Conservation (phyloP, 2,797 vertebrate species). For the Intellagama lesueurii region DNA sequence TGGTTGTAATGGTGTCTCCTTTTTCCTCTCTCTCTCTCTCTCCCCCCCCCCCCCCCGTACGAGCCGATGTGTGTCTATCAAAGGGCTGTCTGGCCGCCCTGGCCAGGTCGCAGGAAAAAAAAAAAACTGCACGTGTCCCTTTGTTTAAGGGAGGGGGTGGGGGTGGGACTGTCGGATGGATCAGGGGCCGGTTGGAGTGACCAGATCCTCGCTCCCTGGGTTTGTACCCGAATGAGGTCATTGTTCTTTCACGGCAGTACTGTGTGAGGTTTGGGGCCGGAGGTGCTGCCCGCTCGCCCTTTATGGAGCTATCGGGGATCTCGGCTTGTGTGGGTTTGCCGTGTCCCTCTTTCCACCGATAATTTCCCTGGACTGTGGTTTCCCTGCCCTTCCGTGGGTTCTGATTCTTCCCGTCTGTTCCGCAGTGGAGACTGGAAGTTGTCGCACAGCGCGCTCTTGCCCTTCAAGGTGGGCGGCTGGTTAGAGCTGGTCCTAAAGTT, state of each 20-base stretch:
- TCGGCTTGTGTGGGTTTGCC: too few species aligned
- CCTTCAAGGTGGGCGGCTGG: neutral
- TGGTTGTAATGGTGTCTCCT: neutral
- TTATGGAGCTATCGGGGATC: neutral
- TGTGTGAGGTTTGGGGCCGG: neutral
- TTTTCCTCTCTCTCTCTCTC: neutral
- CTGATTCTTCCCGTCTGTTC: neutral
- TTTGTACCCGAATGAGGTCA: neutral
- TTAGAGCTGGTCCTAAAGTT: neutral
- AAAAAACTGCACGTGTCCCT: constrained; percentile 22
- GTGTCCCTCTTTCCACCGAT: neutral
- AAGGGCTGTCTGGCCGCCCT: neutral
- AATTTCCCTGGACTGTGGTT: neutral
- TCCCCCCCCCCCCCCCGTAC: neutral
- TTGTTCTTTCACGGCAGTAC: fast-evolving
- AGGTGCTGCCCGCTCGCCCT: neutral
- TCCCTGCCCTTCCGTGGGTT: neutral
- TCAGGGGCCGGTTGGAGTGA: too few species aligned
- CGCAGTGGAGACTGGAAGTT: neutral
- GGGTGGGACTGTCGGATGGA: neutral
- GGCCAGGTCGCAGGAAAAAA: neutral
- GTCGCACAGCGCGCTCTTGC: neutral
- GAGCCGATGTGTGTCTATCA: too few species aligned
- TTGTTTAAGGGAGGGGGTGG: constrained; percentile 8
- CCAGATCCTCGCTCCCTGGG: neutral